These are phyloP conservation scores for rat (Rattus norvegicus) DNA, from an alignment of 2,113 vertebrate species.

Conservation along the genomic window GRCr8 NC_086021.1:38147501-38148000, in stretches of 20 bases:
- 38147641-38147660: neutral
- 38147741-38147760: neutral
- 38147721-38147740: neutral
- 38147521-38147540: neutral
- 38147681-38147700: neutral
- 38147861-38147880: slow-evolving; percentile 25
- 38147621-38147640: neutral
- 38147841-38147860: neutral
- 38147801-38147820: neutral
- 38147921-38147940: neutral
- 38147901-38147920: neutral
- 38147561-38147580: neutral
- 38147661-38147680: neutral
- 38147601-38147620: neutral
- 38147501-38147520: neutral
- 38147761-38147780: neutral
- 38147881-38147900: neutral
- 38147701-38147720: neutral
- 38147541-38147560: neutral
- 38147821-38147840: neutral
- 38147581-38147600: neutral
- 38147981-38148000: neutral
- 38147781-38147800: neutral
- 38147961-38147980: neutral
- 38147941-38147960: slow-evolving; percentile 44